These are phyloP conservation scores for Phalera bucephala DNA, from an alignment of 2,888 invertebrate species.

Conservation along the genomic window DNA sequence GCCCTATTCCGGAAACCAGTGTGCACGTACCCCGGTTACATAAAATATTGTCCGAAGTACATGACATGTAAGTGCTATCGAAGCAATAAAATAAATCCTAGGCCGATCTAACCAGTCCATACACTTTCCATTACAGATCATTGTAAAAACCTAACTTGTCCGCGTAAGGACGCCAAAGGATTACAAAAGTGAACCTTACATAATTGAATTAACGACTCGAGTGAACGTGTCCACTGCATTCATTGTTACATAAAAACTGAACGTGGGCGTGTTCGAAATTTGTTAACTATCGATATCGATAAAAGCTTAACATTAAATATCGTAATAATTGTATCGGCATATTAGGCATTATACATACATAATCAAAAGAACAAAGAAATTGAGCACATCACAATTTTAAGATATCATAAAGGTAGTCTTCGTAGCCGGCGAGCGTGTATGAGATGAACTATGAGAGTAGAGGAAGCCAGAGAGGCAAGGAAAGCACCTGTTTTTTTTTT, in stretches of 20 bases:
- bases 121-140: constrained; percentile 23
- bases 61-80: not conserved
- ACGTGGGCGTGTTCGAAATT: not conserved
- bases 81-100: constrained; percentile 12
- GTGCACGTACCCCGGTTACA: not conserved
- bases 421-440: too few relatives aligned
- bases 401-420: too few relatives aligned
- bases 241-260: constrained; percentile 36
- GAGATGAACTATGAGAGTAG: too few relatives aligned
- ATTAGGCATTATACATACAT: too few relatives aligned
- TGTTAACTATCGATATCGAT: too few relatives aligned
- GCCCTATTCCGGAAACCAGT: too few relatives aligned
- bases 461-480: too few relatives aligned
- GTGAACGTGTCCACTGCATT: constrained; percentile 18
- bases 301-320: too few relatives aligned
- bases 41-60: not conserved
- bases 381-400: too few relatives aligned
- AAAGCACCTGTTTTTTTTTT: too few relatives aligned
- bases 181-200: constrained; percentile 32
- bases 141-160: constrained; percentile 17
- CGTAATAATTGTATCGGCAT: too few relatives aligned
- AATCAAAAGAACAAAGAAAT: too few relatives aligned
- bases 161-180: constrained; percentile 14
- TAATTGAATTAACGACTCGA: constrained; percentile 24
- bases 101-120: constrained; percentile 8